A percentile compares a stretch with the other conserved stretches of the same genome.
phyloP scores from a whole-genome alignment of 2,797 vertebrate species.

The Neostethus bicornis region DNA sequence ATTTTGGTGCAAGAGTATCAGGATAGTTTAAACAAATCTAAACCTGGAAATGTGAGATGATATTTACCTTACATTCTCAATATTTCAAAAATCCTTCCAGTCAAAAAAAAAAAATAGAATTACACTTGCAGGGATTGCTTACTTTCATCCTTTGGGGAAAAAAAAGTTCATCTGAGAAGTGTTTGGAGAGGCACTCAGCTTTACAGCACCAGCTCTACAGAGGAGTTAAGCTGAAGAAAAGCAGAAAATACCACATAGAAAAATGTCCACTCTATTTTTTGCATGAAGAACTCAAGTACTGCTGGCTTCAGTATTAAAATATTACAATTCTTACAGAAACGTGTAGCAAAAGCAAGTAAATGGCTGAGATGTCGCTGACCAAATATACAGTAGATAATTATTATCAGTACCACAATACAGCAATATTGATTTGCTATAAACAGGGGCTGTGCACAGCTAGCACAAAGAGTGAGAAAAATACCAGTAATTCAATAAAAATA shows the following conservation, averaged over 20 bases:
- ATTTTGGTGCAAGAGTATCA: background rate
- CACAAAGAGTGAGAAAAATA: no score
- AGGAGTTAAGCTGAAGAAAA: constrained; percentile 40
- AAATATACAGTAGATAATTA: constrained; percentile 10
- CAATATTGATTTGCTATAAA: no score
- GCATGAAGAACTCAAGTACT: constrained; percentile 17
- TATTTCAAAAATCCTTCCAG: constrained; percentile 6
- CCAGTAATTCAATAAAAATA: no score
- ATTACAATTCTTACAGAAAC: background rate
- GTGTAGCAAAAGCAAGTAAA: background rate
- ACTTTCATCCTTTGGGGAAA: constrained; percentile 24
- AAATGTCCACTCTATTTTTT: constrained; percentile 23
- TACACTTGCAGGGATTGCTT: constrained; percentile 23
- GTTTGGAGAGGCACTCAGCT: constrained; percentile 49
- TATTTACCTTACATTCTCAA: background rate
- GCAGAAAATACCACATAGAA: constrained; percentile 36
- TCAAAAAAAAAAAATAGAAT: constrained; percentile 4
- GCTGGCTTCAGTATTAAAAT: constrained; percentile 18
- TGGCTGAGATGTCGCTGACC: background rate
- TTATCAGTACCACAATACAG: no score
- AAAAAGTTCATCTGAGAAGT: constrained; percentile 31
- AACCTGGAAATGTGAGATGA: constrained; percentile 6
- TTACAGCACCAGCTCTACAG: constrained; percentile 34
- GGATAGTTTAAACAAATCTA: constrained; percentile 3
- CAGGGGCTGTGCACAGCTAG: no score